Evolutionary conservation across 2,888 invertebrate species (phyloP).

Genomic region (Carpatolechia fugitivella): DNA sequence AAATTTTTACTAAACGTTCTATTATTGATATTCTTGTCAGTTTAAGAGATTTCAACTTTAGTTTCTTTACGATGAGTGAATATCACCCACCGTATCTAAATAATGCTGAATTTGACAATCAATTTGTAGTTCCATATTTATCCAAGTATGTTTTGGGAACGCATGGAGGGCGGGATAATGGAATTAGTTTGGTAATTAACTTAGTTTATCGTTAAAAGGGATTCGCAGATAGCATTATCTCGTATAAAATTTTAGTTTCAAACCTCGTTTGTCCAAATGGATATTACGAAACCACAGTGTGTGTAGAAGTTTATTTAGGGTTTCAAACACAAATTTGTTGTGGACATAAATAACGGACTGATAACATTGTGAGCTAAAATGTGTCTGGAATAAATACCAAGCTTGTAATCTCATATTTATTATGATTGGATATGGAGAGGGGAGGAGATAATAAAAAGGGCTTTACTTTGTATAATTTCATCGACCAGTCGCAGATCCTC

Average conservation of each 20-base stretch:
- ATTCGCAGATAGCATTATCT: conserved; percentile 42
- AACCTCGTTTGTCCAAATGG: conserved; percentile 34
- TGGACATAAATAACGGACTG: conserved; percentile 3
- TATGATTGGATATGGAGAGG: too few species aligned
- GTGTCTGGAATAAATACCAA: not conserved
- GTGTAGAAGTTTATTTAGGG: conserved; percentile 26
- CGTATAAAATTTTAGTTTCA: conserved; percentile 50
- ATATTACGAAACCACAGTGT: conserved; percentile 33
- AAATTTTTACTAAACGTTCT: too few species aligned
- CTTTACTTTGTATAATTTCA: too few species aligned
- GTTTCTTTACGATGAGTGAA: too few species aligned
- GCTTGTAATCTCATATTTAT: too few species aligned
- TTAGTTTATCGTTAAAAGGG: conserved; percentile 57
- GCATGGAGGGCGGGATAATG: conserved; percentile 44
- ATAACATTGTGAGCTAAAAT: not conserved
- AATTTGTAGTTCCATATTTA: conserved; percentile 22
- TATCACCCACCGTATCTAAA: too few species aligned
- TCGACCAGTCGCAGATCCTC: too few species aligned
- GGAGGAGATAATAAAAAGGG: too few species aligned
- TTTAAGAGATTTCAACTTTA: too few species aligned
- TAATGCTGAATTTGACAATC: conserved; percentile 20
- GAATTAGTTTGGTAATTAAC: conserved; percentile 64
- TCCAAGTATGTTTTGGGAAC: conserved; percentile 17
- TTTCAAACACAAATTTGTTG: conserved; percentile 4
- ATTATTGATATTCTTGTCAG: too few species aligned